Base-by-base conservation (phyloP, 1,140 invertebrate species). In the Drosophila repletoides region DNA sequence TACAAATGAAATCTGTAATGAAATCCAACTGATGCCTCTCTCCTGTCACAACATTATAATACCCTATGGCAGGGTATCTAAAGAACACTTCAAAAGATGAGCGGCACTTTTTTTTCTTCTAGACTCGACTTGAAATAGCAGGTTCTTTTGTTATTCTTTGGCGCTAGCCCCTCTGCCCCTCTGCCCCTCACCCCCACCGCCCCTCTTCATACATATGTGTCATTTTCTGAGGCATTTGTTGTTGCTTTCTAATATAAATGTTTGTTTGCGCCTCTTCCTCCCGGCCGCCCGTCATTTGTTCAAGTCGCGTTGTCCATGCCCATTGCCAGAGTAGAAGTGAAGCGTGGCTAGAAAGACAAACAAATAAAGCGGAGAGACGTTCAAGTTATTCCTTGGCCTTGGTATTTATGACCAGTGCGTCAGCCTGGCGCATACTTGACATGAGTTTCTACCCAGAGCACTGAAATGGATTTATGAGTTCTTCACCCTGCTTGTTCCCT, bases 321-420 rank as follows among this genome's bases (percentile, higher is more conserved):
- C 36, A 56, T 15, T n/a, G n/a, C n/a, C n/a, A n/a, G 17, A n/a
- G 38, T 4, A 12, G n/a, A 66, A 60, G 28, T 66, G 63, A 45
- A 60, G 53, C 53, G 53, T 58, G 43, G 79, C 69, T 60, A 38
- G 70, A 41, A 79, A 71, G 52, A 61, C 74, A 77, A 83, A 71
- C 74, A 72, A 56, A 67, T 67, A 55, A 72, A 68, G 76, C n/a
- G n/a, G 63, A 83, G 79, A 72, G 80, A 84, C 70, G 46, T 79
- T 74, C 60, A 49, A 74, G 74, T 74, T 84, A 69, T 74, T 79
- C 74, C 79, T 64, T 84, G 75, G 70, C 79, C 74, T 84, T 84
- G 66, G 52, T 80, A 81, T 81, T 81, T 80, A 80, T 84, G 74
- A 48, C 69, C 59, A 59, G 33, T 72, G 72, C 61, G 76, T 76